phyloP scores from a whole-genome alignment of 2,888 invertebrate species.

The Leucophenga maculata region DNA sequence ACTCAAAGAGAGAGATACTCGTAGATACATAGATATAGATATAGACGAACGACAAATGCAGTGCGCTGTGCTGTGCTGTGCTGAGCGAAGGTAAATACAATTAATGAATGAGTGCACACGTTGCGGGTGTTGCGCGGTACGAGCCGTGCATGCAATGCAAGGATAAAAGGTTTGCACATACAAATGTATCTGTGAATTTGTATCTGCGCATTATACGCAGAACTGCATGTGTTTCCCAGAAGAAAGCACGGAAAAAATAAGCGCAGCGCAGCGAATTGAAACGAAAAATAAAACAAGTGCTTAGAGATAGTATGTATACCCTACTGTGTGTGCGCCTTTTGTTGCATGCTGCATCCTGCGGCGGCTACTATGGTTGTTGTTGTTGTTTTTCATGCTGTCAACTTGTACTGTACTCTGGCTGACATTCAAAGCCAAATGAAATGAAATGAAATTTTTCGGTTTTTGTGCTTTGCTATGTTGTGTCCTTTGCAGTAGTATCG shows the following conservation, averaged over 20 bases:
- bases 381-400: not conserved
- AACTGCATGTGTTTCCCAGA: slow-evolving; percentile 52
- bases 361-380: not conserved
- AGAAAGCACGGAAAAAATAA: slow-evolving; percentile 1
- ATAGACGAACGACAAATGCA: slow-evolving; percentile 32
- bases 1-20: too few relatives aligned
- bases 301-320: not conserved
- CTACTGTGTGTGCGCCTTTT: too few relatives aligned
- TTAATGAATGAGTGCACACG: slow-evolving; percentile 24
- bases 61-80: slow-evolving; percentile 38
- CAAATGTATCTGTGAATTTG: slow-evolving; percentile 20
- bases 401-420: not conserved
- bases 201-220: slow-evolving; percentile 26
- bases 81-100: slow-evolving; percentile 42
- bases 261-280: not conserved
- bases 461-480: not conserved
- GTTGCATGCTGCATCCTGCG: too few relatives aligned
- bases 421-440: slow-evolving; percentile 21
- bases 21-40: not conserved
- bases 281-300: slow-evolving; percentile 5
- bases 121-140: not conserved
- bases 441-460: slow-evolving; percentile 19
- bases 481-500: not conserved
- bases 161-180: slow-evolving; percentile 21
- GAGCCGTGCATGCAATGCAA: not conserved